Evolutionary conservation across 2,888 invertebrate genomes (phyloP).

Genomic region (Flexamia atlantica): DNA sequence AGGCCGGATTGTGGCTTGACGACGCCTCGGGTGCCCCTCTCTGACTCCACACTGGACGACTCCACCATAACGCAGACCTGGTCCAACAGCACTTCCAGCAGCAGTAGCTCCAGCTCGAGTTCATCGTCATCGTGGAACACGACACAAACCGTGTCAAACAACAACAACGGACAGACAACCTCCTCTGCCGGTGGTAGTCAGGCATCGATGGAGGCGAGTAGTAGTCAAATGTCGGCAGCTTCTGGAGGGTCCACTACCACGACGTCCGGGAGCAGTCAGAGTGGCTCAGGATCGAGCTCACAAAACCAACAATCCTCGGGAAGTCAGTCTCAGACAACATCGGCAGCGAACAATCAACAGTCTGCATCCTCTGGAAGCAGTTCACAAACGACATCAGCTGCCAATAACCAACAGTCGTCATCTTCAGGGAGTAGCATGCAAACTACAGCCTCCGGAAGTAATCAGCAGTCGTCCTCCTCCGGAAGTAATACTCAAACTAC

Average conservation of each 20-base stretch:
- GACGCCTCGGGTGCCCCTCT: constrained; percentile 66
- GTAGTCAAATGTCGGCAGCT: constrained; percentile 65
- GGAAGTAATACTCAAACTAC: constrained; percentile 66
- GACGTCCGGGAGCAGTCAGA: constrained; percentile 2
- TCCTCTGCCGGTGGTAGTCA: constrained; percentile 65
- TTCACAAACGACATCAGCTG: constrained; percentile 63
- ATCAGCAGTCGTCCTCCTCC: constrained; percentile 66
- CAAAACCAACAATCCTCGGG: constrained; percentile 55
- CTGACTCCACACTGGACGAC: constrained; percentile 69
- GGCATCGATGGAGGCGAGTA: constrained; percentile 61
- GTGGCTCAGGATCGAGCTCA: constrained; percentile 61
- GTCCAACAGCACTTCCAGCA: constrained; percentile 68
- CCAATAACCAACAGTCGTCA: constrained; percentile 65
- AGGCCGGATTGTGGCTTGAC: constrained; percentile 69
- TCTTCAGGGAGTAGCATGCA: constrained; percentile 67
- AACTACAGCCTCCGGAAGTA: constrained; percentile 64
- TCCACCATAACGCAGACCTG: constrained; percentile 68
- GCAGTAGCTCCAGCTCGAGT: constrained; percentile 67
- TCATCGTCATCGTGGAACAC: constrained; percentile 67
- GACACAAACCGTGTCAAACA: constrained; percentile 58
- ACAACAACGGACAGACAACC: constrained; percentile 65
- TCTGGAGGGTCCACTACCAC: constrained; percentile 63
- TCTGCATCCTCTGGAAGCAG: constrained; percentile 65
- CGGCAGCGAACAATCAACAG: constrained; percentile 64
- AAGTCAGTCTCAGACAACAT: constrained; percentile 53